A percentile compares a stretch with the other conserved stretches of the same genome.
phyloP scores from a whole-genome alignment of 1,140 invertebrate species.

The Centruroides vittatus region DNA sequence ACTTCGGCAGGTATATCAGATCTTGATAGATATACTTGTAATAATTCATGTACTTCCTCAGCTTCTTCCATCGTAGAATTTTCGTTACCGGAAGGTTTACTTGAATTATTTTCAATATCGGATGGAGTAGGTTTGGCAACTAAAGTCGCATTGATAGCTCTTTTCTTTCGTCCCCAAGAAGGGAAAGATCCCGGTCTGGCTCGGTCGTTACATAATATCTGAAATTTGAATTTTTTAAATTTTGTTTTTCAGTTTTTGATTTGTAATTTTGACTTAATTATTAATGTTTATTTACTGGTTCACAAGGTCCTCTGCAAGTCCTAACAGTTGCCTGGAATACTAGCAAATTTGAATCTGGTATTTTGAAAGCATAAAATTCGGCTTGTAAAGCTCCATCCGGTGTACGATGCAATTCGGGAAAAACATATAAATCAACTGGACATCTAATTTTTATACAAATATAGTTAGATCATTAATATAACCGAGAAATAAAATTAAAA shows the following conservation, averaged over 20 bases:
- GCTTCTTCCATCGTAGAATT: constrained; percentile 10
- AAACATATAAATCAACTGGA: constrained; percentile 79
- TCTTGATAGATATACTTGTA: constrained; percentile 22
- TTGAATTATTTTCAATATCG: neutral
- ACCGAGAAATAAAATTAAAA: no score
- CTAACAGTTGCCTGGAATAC: constrained; percentile 84
- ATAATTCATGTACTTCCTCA: constrained; percentile 23
- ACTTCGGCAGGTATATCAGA: constrained; percentile 20
- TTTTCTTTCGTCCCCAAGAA: constrained; percentile 20
- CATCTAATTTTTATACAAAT: constrained; percentile 40
- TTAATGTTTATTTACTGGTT: constrained; percentile 41
- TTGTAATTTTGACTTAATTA: neutral
- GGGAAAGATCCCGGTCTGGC: constrained; percentile 18
- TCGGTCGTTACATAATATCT: constrained; percentile 20
- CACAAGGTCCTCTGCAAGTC: constrained; percentile 74
- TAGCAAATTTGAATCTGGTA: constrained; percentile 83
- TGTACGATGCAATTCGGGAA: constrained; percentile 72
- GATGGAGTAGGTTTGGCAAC: neutral
- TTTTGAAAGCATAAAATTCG: constrained; percentile 85
- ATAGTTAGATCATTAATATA: no score
- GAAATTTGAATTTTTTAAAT: neutral
- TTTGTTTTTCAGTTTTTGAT: neutral
- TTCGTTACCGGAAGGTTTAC: neutral
- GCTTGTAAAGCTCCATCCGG: constrained; percentile 72
- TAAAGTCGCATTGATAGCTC: neutral